Evolutionary conservation across 2,797 vertebrate species (phyloP).

Genomic region (Ptychadena robeensis): DNA sequence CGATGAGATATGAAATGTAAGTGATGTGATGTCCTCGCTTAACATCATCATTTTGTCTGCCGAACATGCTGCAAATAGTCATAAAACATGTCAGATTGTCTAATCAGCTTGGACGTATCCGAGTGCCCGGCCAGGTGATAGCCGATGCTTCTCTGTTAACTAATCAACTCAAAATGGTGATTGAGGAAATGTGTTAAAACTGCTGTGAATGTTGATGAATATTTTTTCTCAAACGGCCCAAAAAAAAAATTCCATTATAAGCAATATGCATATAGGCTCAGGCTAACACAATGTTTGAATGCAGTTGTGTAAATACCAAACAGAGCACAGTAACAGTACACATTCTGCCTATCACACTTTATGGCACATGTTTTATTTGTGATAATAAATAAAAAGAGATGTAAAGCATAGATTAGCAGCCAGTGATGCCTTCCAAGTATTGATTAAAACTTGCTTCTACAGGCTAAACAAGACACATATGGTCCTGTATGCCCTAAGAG

Average conservation of each 20-base stretch:
- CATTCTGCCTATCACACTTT: no score
- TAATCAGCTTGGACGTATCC: constrained; percentile 34
- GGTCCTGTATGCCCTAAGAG: no score
- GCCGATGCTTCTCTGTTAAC: not conserved
- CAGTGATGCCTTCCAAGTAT: no score
- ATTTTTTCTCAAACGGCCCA: not conserved
- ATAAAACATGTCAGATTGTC: constrained; percentile 59
- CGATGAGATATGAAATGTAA: constrained; percentile 85
- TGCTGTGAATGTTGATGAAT: not conserved
- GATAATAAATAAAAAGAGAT: no score
- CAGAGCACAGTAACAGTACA: not conserved
- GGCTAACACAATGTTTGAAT: not conserved
- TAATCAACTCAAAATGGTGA: constrained; percentile 21
- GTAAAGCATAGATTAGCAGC: no score
- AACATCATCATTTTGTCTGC: constrained; percentile 83
- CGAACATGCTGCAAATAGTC: constrained; percentile 77
- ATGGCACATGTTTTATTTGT: no score
- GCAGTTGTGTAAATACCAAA: not conserved
- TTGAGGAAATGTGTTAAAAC: constrained; percentile 20
- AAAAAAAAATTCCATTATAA: not conserved
- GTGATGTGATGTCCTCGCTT: constrained; percentile 84
- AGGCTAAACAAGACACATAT: no score
- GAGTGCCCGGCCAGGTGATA: constrained; percentile 14
- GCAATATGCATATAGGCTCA: not conserved
- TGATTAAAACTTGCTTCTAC: no score